These are phyloP conservation scores for Esperia sulphurella DNA, from an alignment of 2,888 invertebrate species.

Conservation along the genomic window DNA sequence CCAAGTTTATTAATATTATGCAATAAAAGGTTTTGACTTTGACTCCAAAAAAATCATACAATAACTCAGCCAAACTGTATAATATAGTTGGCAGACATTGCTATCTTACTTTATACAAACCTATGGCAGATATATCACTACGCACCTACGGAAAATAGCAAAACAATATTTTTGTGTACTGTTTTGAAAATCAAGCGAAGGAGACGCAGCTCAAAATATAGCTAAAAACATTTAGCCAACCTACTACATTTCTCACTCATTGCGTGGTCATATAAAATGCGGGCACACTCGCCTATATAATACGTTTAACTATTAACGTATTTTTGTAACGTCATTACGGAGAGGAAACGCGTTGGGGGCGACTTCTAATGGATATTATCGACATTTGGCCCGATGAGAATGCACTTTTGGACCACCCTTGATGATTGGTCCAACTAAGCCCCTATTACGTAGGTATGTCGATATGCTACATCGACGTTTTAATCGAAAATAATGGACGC, in stretches of 20 bases:
- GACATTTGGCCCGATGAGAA: conserved; percentile 47
- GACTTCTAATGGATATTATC: conserved; percentile 48
- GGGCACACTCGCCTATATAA: conserved; percentile 18
- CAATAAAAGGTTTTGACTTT: too few relatives aligned
- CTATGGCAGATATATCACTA: too few relatives aligned
- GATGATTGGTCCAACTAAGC: conserved; percentile 23
- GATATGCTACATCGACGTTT: background rate
- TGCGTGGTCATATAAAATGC: background rate
- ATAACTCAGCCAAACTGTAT: too few relatives aligned
- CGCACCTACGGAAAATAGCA: too few relatives aligned
- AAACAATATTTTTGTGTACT: too few relatives aligned
- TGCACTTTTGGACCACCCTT: conserved; percentile 43
- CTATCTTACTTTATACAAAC: too few relatives aligned
- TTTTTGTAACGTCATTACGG: conserved; percentile 27
- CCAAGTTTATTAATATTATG: too few relatives aligned
- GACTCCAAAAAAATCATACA: too few relatives aligned
- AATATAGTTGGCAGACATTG: too few relatives aligned
- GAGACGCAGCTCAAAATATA: too few relatives aligned
- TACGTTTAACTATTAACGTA: conserved; percentile 34
- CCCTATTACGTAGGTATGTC: conserved; percentile 2
- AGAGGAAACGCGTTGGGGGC: conserved; percentile 19
- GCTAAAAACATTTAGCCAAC: too few relatives aligned
- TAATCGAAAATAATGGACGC: background rate
- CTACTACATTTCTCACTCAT: background rate
- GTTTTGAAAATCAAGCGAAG: too few relatives aligned